A percentile compares a stretch with the other conserved stretches of the same genome.
Evolutionary conservation across 1,140 invertebrate species (phyloP).

Genomic region (Hylaeus anthracinus): DNA sequence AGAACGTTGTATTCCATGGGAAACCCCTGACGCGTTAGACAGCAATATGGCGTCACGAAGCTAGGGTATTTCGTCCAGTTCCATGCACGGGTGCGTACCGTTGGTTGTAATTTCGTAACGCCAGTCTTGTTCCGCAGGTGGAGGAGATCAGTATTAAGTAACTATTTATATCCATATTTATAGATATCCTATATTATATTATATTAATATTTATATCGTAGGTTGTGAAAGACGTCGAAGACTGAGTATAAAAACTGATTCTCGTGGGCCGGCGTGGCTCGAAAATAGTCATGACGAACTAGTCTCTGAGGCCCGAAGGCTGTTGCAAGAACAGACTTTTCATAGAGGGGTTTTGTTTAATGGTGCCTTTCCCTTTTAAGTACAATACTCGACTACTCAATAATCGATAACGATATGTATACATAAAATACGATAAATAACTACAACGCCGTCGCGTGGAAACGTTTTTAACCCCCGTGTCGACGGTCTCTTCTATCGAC

Average conservation of each 20-base stretch:
- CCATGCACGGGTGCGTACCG: conserved; percentile 16
- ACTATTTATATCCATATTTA: conserved; percentile 54
- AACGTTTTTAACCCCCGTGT: conserved; percentile 6
- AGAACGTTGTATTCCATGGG: neutral
- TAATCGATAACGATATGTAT: conserved; percentile 41
- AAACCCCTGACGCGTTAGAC: neutral
- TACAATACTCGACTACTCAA: conserved; percentile 50
- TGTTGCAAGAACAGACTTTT: conserved; percentile 53
- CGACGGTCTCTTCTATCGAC: conserved; percentile 28
- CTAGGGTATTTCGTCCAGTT: conserved; percentile 11
- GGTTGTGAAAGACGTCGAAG: conserved; percentile 77
- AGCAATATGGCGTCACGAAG: neutral
- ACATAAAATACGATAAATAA: conserved; percentile 36
- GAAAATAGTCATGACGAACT: conserved; percentile 79
- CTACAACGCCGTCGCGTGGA: conserved; percentile 17
- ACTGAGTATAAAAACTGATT: conserved; percentile 71
- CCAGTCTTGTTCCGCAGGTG: conserved; percentile 24
- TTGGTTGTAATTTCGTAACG: conserved; percentile 23
- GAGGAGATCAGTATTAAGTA: conserved; percentile 47
- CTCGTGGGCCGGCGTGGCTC: conserved; percentile 69
- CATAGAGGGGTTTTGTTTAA: conserved; percentile 61
- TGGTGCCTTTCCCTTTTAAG: conserved; percentile 76
- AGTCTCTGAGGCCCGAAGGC: conserved; percentile 76
- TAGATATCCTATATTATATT: conserved; percentile 44
- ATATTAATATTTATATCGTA: conserved; percentile 51